Evolutionary conservation across 2,888 invertebrate genomes (phyloP), one percentile per base, ranked within the genome.

Genomic region (Phortica magna): DNA sequence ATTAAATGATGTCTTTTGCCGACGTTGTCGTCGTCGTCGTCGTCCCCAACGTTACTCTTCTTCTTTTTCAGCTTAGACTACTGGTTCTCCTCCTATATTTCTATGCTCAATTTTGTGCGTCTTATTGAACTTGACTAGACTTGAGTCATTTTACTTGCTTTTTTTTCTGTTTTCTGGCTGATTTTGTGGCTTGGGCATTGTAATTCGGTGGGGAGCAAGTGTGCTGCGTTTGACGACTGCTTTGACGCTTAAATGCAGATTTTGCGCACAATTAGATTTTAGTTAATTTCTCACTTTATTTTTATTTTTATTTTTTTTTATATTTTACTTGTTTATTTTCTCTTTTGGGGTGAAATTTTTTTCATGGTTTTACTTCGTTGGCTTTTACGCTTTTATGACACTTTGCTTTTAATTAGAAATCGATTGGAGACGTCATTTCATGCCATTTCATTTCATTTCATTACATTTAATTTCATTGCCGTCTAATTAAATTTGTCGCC

Each of bases 331-430:
- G 68, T 78, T 73, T 42, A 61, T 57, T 73, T 42, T 55, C 10
- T 22, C 41, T 43, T 14, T 6, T 73, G 12, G 6, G 4, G n/a
- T n/a, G n/a, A n/a, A n/a, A n/a, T n/a, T n/a, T n/a, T n/a, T n/a
- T 64, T 61, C 61, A 31, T 48, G 22, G n/a, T 1, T 70, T 7
- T 67, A 5, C 41, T 48, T 48, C 53, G 65, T 10, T 7, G 7
- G 59, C 59, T 19, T 42, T 9, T 48, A 12, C 48, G 14, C 7
- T 67, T 67, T 67, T 42, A 22, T 67, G 61, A 75, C 64, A 55
- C 61, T 61, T 76, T 10, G 73, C 43, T 78, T 84, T 87, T 84
- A 84, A 88, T 87, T 86, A 79, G 79, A 88, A 85, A 88, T 85
- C 85, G 87, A 85, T 85, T 86, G 77, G 75, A 61, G 12, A 14